Percentiles rank a stretch among this genome's conserved stretches.
phyloP scores from a whole-genome alignment of 1,140 invertebrate genomes.

The Trachelipus rathkii region DNA sequence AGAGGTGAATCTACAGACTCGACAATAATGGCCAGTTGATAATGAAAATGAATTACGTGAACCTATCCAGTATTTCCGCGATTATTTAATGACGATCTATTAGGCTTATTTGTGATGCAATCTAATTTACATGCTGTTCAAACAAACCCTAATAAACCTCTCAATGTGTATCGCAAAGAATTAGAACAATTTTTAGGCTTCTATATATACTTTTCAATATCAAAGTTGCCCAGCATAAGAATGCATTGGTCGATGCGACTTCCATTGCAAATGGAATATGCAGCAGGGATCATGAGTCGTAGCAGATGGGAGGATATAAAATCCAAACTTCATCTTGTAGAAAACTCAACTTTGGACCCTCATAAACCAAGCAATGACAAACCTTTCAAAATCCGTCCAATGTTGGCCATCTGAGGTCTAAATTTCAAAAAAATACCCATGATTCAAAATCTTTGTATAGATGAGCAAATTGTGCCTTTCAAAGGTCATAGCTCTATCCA shows the following conservation, averaged over 20 bases:
- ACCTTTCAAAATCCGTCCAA: conserved; percentile 20
- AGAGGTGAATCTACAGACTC: too few species aligned
- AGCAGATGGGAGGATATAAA: conserved; percentile 32
- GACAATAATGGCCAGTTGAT: too few species aligned
- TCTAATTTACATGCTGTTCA: conserved; percentile 16
- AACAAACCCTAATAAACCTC: conserved; percentile 26
- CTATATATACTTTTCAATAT: conserved; percentile 30
- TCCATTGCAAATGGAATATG: conserved; percentile 24
- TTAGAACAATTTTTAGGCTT: conserved; percentile 30
- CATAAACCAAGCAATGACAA: conserved; percentile 2
- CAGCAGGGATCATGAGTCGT: conserved; percentile 22
- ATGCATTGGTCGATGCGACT: conserved; percentile 35
- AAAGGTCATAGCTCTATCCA: conserved; percentile 6
- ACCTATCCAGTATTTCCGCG: neutral
- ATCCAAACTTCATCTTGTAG: conserved; percentile 20
- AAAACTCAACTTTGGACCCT: conserved; percentile 18
- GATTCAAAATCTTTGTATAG: too few species aligned
- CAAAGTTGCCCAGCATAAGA: too few species aligned
- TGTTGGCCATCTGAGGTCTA: conserved; percentile 25
- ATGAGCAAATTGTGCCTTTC: conserved; percentile 25
- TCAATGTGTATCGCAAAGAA: conserved; percentile 7
- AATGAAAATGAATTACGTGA: conserved; percentile 8
- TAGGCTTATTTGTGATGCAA: conserved; percentile 12
- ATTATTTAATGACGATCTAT: neutral
- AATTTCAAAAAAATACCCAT: too few species aligned